Base-by-base conservation (phyloP, 2,113 vertebrate species). In the Agelaius tricolor region DNA sequence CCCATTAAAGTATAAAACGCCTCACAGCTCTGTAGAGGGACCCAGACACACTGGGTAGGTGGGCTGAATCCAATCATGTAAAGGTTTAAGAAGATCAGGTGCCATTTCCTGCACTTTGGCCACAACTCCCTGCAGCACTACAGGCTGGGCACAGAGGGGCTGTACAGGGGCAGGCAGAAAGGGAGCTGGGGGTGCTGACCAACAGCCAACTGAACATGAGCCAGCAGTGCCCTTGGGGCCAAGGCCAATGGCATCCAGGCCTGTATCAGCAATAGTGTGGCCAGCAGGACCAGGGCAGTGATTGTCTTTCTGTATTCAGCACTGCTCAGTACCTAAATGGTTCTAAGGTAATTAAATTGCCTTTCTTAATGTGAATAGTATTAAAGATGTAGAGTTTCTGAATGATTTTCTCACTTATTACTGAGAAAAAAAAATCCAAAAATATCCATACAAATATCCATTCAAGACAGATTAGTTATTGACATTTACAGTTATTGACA, bases 51-150 rank as follows among this genome's bases (percentile, higher is more conserved):
- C 33, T 30, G 30, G 30, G 30, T 30, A 13, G 9, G 9, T 16
- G 23, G 19, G 12, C 15, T 47, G n/a, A 49, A 49, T 75, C 15
- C 23, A 47, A 8, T 15, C 57, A n/a, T 39, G 28, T 24, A 13
- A 49, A 49, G 30, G n/a, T 49, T 57, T 47, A n/a, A 30, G 15
- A 24, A 9, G 28, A n/a, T 19, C 15, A 23, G 28, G 30, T n/a
- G n/a, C 13, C 4, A 6, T 2, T 30, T 30, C 15, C 41, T 66
- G 28, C n/a, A 16, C 15, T 47, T 47, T 23, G 41, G 23, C 28
- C 51, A 23, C 41, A 22, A 33, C 3, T 5, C 8, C 12, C 41
- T 41, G 51, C 30, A 66, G 28, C 0, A 0, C 8, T 28, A 4
- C n/a, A 24, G n/a, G 2, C 59, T 20, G 69, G n/a, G 12, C 7